Evolutionary conservation across 1,140 invertebrate genomes (phyloP).

Genomic region (Pseudachorutes palmiensis): DNA sequence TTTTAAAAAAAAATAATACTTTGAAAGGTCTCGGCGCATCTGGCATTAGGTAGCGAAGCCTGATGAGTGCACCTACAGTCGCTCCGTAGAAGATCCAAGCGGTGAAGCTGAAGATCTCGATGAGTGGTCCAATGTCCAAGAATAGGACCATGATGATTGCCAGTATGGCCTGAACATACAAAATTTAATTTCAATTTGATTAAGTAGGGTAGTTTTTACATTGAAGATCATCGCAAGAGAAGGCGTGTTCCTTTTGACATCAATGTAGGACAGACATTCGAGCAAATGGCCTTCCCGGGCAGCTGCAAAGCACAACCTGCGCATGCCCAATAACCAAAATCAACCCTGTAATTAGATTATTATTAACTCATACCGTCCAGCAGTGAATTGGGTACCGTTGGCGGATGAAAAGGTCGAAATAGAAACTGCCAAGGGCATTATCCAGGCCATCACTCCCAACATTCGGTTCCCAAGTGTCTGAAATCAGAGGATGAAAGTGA

Average conservation of each 20-base stretch:
- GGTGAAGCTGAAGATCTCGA: slow-evolving; percentile 92
- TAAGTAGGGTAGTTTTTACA: too few species aligned
- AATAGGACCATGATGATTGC: slow-evolving; percentile 68
- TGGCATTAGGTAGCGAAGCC: slow-evolving; percentile 77
- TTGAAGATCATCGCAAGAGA: slow-evolving; percentile 49
- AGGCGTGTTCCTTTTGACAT: slow-evolving; percentile 48
- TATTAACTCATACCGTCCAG: slow-evolving; percentile 14
- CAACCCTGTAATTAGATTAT: too few species aligned
- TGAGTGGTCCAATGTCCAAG: slow-evolving; percentile 79
- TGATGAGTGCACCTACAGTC: slow-evolving; percentile 75
- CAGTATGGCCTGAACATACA: slow-evolving; percentile 41
- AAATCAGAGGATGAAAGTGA: slow-evolving; percentile 6
- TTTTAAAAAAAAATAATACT: too few species aligned
- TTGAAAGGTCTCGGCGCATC: slow-evolving; percentile 79
- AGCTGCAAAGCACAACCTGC: slow-evolving; percentile 48
- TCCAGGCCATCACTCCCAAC: slow-evolving; percentile 32
- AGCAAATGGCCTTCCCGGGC: slow-evolving; percentile 51
- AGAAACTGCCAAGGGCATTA: slow-evolving; percentile 51
- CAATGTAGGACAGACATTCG: slow-evolving; percentile 50
- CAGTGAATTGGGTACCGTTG: slow-evolving; percentile 50
- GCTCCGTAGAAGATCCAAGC: slow-evolving; percentile 93
- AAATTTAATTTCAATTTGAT: slow-evolving; percentile 7
- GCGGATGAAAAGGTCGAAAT: slow-evolving; percentile 55
- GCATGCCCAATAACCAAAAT: background rate
- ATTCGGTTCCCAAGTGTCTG: slow-evolving; percentile 32